Base-by-base conservation (phyloP, 2,888 invertebrate species). In the Callosobruchus maculatus region DNA sequence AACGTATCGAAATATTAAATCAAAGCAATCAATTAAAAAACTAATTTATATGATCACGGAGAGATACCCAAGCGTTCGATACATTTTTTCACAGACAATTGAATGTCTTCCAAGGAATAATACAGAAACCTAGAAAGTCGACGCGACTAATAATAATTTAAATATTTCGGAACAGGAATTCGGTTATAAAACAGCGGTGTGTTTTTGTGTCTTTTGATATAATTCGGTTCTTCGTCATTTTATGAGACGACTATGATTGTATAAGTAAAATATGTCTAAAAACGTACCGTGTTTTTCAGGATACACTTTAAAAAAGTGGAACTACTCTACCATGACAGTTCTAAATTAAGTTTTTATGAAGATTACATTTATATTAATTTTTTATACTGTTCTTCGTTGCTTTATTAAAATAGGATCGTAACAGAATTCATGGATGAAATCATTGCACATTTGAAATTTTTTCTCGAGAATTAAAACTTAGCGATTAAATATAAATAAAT, bases 271-370 rank as follows among this genome's bases (percentile, higher is more conserved):
- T 68, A 68, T 68, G 68, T 68, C 21, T 73, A 73, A 70, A 70
- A 73, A 73, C 67, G 49, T 18, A 21, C 30, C 20, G 13, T 20
- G 30, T 73, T 73, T 74, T 70, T 75, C 67, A 67, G 21, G 21
- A 69, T 71, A 68, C 70, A 31, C 70, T 72, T 70, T 30, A 70
- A 77, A 77, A 77, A 77, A 77, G 70, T 70, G 72, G 71, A 70
- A 66, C 66, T 73, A 74, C 70, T 73, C 71, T 74, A 75, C 74
- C 77, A 72, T 77, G 74, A 76, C 77, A 73, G 22, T 73, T 74
- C 70, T 74, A 77, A 77, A 77, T 74, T 72, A 74, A 74, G 73
- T 72, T 74, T 67, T 73, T 20, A n/a, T 70, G 21, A 49, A 74
- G 71, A 49, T 68, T 66, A 70, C 72, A 70, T 72, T 30, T 30